Evolutionary conservation across 1,140 invertebrate genomes (phyloP).

Genomic region (Acromyrmex charruanus): DNA sequence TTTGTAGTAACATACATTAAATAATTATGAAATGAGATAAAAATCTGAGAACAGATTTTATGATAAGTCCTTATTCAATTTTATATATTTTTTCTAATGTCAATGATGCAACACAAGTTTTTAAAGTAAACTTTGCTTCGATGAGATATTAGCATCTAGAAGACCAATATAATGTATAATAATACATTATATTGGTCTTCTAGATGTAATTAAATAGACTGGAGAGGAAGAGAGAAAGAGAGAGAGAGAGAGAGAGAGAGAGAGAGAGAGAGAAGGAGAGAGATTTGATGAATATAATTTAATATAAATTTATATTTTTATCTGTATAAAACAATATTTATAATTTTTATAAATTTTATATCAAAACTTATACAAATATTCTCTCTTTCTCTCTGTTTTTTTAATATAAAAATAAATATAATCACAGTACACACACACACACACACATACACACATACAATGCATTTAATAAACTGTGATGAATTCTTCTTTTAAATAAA

Average conservation of each 20-base stretch:
- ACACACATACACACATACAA: background rate
- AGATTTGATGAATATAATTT: background rate
- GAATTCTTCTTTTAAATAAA: background rate
- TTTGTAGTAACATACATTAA: background rate
- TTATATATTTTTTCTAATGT: background rate
- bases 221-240: background rate
- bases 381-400: background rate
- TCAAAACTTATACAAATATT: background rate
- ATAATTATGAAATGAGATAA: background rate
- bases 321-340: background rate
- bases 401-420: background rate
- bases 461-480: background rate
- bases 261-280: background rate
- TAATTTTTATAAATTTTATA: background rate
- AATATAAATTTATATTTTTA: constrained; percentile 9
- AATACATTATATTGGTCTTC: background rate
- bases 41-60: background rate
- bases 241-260: no score
- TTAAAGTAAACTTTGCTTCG: background rate
- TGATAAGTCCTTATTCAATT: background rate
- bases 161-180: background rate
- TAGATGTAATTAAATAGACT: background rate
- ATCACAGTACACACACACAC: background rate
- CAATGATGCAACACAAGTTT: background rate
- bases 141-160: background rate